Evolutionary conservation across 2,888 invertebrate species (phyloP).

Genomic region (Germaria angustata): DNA sequence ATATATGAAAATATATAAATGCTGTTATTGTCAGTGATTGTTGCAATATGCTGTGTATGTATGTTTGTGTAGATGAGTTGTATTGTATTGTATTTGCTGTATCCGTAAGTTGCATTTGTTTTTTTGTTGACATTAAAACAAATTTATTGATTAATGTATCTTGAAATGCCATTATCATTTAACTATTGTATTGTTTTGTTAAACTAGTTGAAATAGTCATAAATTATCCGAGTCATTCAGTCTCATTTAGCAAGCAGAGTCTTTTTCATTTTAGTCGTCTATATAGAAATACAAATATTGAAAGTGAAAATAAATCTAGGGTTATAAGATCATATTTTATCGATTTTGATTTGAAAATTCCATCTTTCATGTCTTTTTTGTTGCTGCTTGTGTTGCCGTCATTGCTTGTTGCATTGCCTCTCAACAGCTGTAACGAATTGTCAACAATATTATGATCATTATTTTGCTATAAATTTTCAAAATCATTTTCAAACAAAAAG

Average conservation of each 20-base stretch:
- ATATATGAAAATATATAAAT: not conserved
- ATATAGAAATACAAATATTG: conserved; percentile 36
- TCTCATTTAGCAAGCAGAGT: conserved; percentile 10
- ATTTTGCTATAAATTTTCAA: conserved; percentile 75
- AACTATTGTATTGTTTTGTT: conserved; percentile 59
- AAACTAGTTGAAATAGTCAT: conserved; percentile 64
- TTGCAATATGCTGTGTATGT: conserved; percentile 11
- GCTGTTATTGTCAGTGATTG: conserved; percentile 23
- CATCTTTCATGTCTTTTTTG: conserved; percentile 16
- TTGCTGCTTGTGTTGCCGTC: not conserved
- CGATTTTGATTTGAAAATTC: conserved; percentile 49
- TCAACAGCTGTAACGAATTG: conserved; percentile 70
- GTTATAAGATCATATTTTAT: conserved; percentile 65
- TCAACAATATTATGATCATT: conserved; percentile 77
- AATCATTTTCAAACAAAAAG: not conserved
- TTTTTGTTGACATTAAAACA: conserved; percentile 72
- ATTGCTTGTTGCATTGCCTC: not conserved
- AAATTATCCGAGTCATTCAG: conserved; percentile 55
- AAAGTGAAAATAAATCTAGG: conserved; percentile 69
- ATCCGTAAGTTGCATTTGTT: conserved; percentile 15
- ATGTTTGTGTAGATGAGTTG: not conserved
- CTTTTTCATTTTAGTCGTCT: not conserved
- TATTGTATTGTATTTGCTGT: conserved; percentile 12
- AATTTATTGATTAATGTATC: conserved; percentile 78
- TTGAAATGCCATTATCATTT: conserved; percentile 62